Evolutionary conservation across 2,888 invertebrate species (phyloP), one percentile per base, ranked within the genome.

Genomic region (Lochmaea capreae): DNA sequence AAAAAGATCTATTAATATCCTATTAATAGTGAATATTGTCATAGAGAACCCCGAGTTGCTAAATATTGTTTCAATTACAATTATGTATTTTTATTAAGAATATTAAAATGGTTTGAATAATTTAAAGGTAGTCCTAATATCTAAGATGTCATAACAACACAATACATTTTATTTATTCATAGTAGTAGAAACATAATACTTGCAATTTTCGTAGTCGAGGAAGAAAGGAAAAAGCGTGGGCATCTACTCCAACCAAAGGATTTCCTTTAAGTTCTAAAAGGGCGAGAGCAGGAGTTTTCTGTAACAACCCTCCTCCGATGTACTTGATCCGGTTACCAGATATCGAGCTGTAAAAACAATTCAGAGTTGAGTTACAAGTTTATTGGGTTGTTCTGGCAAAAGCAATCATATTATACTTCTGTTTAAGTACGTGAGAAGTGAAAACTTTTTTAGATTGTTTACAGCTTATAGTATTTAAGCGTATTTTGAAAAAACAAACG

Each of bases 251-350:
- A 61, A 90, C 87, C 71, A 96, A 89, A 39, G 96, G 95, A 89
- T 97, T 97, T 78, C 93, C 95, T 81, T 94, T 93, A 81, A 97
- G 90, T 84, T 96, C 95, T 57, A 97, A 89, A 54, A 94, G 91
- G 77, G 92, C 89, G 71, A 97, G 90, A 18, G 91, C 91, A 54
- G 90, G 88, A 82, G 92, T 91, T 80, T 90, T 90, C 83, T 91
- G 91, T 83, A 97, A 90, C 79, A 92, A 90, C 72, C 93, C 90
- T 69, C 90, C 90, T n/a, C 90, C 91, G 82, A 97, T 91, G 86
- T 90, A 91, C 84, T 91, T 92, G 84, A 97, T 93, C 80, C 92
- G 91, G 88, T 97, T 97, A 86, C 93, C 92, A 42, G 94, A 93
- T 85, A 96, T 88, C 61, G 94, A 94, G 85, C 97, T 96, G 42